phyloP scores from a whole-genome alignment of 2,888 invertebrate genomes.

The Blera fallax region DNA sequence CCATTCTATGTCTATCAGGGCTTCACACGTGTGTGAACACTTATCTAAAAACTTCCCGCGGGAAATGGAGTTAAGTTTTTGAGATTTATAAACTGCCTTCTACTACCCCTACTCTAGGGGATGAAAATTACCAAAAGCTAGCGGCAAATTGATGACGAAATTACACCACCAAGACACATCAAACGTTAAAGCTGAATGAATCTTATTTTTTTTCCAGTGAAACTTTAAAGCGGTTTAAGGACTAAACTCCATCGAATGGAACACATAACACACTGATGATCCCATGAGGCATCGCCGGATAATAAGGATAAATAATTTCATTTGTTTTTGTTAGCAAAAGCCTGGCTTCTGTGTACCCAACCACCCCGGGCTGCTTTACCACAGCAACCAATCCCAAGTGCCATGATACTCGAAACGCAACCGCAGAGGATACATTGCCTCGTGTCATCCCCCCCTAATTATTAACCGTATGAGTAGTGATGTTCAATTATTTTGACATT shows the following conservation, averaged over 20 bases:
- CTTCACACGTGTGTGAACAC: not conserved
- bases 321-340: constrained; percentile 31
- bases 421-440: constrained; percentile 32
- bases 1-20: not conserved
- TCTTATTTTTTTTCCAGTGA: not conserved
- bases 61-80: not conserved
- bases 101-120: not conserved
- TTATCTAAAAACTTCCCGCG: not conserved
- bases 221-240: constrained; percentile 3
- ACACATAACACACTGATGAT: not conserved
- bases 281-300: constrained; percentile 11
- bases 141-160: constrained; percentile 39
- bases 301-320: constrained; percentile 52
- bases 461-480: constrained; percentile 53
- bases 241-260: not conserved
- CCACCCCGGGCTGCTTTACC: not conserved
- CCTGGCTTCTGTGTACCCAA: not conserved
- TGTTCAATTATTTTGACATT: constrained; percentile 62
- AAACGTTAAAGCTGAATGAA: constrained; percentile 8
- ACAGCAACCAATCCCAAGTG: constrained; percentile 45
- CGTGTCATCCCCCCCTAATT: constrained; percentile 30
- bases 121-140: constrained; percentile 29
- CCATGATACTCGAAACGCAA: constrained; percentile 15
- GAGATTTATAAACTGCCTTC: not conserved
- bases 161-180: constrained; percentile 6